phyloP scores from a whole-genome alignment of 2,797 vertebrate genomes.

The Sebastes trivittatus region DNA sequence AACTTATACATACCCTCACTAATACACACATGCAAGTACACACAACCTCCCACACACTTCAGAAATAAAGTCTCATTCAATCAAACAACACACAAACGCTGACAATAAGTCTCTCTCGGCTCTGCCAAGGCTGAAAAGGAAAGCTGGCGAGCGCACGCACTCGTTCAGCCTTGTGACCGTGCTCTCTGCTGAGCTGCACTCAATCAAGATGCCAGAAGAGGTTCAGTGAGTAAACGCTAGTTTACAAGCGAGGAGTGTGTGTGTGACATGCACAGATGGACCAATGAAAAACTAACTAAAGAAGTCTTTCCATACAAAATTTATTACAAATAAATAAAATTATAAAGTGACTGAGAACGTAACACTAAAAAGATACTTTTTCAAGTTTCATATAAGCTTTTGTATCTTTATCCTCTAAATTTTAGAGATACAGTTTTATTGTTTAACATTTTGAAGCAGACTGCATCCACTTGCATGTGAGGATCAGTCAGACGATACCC shows the following conservation, averaged over 20 bases:
- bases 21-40: background rate
- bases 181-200: slow-evolving; percentile 48
- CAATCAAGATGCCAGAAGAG: slow-evolving; percentile 46
- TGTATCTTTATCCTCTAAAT: slow-evolving; percentile 22
- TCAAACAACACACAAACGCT: background rate
- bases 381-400: background rate
- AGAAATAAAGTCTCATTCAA: slow-evolving; percentile 22
- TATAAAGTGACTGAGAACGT: background rate
- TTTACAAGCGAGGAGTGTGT: background rate
- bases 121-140: slow-evolving; percentile 58
- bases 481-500: background rate
- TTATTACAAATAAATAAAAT: background rate
- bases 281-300: background rate
- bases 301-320: slow-evolving; percentile 30
- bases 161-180: slow-evolving; percentile 41
- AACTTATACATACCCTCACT: background rate
- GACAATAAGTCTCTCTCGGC: slow-evolving; percentile 12
- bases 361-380: background rate
- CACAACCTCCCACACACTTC: background rate
- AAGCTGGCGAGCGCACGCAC: slow-evolving; percentile 1
- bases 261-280: background rate
- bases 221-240: slow-evolving; percentile 6
- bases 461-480: background rate
- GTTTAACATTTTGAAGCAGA: background rate
- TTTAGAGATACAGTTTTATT: slow-evolving; percentile 22